Evolutionary conservation across 2,888 invertebrate species (phyloP).

Genomic region (Conistra vaccinii): DNA sequence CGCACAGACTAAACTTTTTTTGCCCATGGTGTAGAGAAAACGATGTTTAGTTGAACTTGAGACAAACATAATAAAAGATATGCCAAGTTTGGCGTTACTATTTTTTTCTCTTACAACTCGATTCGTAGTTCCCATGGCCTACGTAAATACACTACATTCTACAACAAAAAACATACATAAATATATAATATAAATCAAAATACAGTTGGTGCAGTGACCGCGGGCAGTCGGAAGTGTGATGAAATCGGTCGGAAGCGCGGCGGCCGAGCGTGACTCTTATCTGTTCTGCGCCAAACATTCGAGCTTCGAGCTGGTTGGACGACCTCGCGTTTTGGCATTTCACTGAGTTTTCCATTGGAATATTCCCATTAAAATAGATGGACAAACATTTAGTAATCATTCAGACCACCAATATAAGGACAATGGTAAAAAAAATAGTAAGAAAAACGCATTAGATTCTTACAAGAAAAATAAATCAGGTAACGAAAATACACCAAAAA

Average conservation of each 20-base stretch:
- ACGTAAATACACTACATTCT: background rate
- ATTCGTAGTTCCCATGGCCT: background rate
- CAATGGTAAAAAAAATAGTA: too few species aligned
- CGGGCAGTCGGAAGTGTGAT: slow-evolving; percentile 80
- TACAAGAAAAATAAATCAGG: too few species aligned
- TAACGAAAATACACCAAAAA: too few species aligned
- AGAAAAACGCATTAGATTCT: too few species aligned
- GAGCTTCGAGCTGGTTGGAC: slow-evolving; percentile 34
- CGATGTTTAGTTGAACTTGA: background rate
- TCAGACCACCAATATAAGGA: too few species aligned
- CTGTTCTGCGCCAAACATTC: slow-evolving; percentile 72
- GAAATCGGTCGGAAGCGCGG: slow-evolving; percentile 85
- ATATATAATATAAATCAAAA: slow-evolving; percentile 49
- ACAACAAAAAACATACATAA: slow-evolving; percentile 16
- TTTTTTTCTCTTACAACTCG: too few species aligned
- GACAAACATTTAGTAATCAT: too few species aligned
- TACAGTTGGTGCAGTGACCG: slow-evolving; percentile 68
- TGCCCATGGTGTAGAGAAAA: background rate
- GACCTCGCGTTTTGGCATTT: slow-evolving; percentile 57
- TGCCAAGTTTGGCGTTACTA: background rate
- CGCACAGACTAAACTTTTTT: background rate
- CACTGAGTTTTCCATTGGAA: slow-evolving; percentile 33
- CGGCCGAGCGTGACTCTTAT: slow-evolving; percentile 81
- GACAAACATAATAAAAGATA: background rate
- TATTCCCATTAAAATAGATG: too few species aligned